Evolutionary conservation across 92 coral and sea anemone genomes (phyloP), one percentile per base, ranked within the genome.

Genomic region (Actinernus sp.): DNA sequence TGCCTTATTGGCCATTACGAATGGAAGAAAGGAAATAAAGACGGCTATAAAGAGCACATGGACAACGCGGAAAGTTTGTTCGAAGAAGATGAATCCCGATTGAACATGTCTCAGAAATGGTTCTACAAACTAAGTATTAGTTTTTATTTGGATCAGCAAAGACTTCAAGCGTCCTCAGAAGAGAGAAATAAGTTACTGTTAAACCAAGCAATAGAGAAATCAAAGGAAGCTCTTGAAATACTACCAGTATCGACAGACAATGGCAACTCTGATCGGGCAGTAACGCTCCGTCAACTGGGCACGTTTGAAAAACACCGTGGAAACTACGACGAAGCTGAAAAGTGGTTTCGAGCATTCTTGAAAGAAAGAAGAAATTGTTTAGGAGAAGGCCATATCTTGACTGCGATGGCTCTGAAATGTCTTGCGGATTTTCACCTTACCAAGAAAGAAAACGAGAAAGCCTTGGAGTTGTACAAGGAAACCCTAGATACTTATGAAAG

Each of bases 231-330:
- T 4, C 22, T 22, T 3, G 55, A 48, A 21, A 31, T 31, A 22
- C 13, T 11, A 31, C 55, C 22, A 22, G 26, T 48, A n/a, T 26
- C 25, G 22, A 31, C 22, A n/a, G 26, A 22, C 1, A 48, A 48
- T 31, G 11, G 28, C 26, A 31, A 20, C 26, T 11, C 55, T 22
- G 55, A 48, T 21, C 26, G 22, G 14, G 0, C 25, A 2, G 22
- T 48, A 20, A 48, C 55, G 14, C 55, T n/a, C 27, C 22, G 20
- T 48, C 55, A 48, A 17, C 55, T 48, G 22, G 28, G 55, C 26
- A 48, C 26, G 28, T 22, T 48, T 48, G 55, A 48, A 48, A 48
- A 48, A 20, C 55, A 48, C 26, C 55, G 55, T 48, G 26, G 26
- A 48, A 48, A 48, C 21, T 48, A 4, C 30, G 11, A 20, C 4